Percentiles rank a stretch among this genome's conserved stretches.
Evolutionary conservation across 2,113 vertebrate genomes (phyloP).

Genomic region (Ceyx margarethae): DNA sequence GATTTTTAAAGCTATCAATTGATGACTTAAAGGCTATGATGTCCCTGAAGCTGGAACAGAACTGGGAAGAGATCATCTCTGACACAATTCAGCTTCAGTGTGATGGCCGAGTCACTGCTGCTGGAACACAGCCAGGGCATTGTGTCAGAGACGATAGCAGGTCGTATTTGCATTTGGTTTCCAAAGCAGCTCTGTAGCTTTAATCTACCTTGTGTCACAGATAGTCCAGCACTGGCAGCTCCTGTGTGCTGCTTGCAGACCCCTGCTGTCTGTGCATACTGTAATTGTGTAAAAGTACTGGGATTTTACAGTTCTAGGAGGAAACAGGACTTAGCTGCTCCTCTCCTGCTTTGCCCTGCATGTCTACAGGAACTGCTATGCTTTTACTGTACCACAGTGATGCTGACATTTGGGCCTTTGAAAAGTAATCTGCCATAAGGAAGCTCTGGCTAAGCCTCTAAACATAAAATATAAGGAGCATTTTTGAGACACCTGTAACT

Average conservation of each 20-base stretch:
- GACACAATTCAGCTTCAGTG: accelerated
- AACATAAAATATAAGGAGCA: not conserved
- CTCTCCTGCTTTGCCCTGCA: not conserved
- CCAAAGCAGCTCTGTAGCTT: not conserved
- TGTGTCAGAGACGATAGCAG: not conserved
- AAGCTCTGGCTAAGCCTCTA: not conserved
- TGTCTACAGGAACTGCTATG: not conserved
- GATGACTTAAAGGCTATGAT: not conserved
- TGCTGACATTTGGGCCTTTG: not conserved
- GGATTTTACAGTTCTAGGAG: not conserved
- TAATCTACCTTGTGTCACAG: not conserved
- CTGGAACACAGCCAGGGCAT: not conserved
- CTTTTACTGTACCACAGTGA: not conserved
- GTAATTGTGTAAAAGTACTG: too few species aligned
- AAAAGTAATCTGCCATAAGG: not conserved
- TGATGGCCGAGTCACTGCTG: not conserved
- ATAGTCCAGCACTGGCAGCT: not conserved
- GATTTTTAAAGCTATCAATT: not conserved
- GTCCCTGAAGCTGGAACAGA: not conserved
- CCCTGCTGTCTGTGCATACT: accelerated
- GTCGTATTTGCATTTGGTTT: not conserved
- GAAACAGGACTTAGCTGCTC: not conserved
- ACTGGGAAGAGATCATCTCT: not conserved
- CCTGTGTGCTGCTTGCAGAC: not conserved
- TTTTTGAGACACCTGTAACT: not conserved